Conservation (phyloP, 2,113 vertebrate species). For the Vicugna pacos region DNA sequence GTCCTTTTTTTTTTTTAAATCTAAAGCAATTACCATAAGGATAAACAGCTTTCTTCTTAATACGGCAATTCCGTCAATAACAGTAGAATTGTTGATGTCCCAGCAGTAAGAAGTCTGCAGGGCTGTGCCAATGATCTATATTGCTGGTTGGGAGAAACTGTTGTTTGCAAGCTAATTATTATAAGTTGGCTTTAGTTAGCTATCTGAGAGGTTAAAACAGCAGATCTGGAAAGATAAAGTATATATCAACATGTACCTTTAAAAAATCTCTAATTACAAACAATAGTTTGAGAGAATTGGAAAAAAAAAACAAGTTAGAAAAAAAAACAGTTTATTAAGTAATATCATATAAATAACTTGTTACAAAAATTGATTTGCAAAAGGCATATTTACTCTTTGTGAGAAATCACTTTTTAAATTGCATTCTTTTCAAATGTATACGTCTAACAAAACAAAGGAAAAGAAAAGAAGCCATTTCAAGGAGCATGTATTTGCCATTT, state of each 20-base stretch:
- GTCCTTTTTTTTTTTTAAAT: not conserved
- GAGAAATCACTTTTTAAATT: slow-evolving; percentile 89
- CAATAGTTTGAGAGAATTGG: slow-evolving; percentile 76
- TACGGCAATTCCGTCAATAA: slow-evolving; percentile 76
- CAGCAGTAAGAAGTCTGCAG: not conserved
- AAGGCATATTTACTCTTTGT: slow-evolving; percentile 92
- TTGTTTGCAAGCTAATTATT: slow-evolving; percentile 57
- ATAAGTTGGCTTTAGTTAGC: slow-evolving; percentile 22
- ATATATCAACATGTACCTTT: not conserved
- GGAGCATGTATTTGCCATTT: slow-evolving; percentile 79
- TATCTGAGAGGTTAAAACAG: slow-evolving; percentile 44
- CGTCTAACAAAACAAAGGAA: slow-evolving; percentile 84
- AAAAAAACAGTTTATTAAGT: slow-evolving; percentile 93
- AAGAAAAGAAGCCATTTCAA: slow-evolving; percentile 84
- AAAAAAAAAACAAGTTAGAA: slow-evolving; percentile 84
- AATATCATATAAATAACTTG: slow-evolving; percentile 97
- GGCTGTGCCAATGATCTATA: not conserved
- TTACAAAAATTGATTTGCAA: slow-evolving; percentile 99
- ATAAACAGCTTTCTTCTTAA: slow-evolving; percentile 81
- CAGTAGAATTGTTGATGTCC: slow-evolving; percentile 41
- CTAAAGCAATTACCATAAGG: slow-evolving; percentile 65
- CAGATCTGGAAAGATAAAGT: slow-evolving; percentile 64
- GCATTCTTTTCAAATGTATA: slow-evolving; percentile 87
- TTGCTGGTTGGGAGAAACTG: slow-evolving; percentile 16
- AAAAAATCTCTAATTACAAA: slow-evolving; percentile 58